Conservation (phyloP, 2,888 invertebrate genomes). For the Caenorhabditis sp. region DNA sequence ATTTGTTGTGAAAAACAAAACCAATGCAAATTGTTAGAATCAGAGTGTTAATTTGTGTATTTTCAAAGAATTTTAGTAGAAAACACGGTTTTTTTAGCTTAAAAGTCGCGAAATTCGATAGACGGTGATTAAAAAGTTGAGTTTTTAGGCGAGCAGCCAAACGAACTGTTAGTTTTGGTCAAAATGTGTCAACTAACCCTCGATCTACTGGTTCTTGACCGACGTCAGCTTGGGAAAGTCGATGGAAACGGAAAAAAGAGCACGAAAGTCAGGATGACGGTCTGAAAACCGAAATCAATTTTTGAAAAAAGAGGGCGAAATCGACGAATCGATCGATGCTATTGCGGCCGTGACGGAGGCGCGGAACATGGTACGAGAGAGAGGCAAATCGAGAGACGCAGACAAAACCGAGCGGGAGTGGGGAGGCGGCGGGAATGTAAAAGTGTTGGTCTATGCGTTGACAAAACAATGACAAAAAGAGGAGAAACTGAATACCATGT, state of each 20-base stretch:
- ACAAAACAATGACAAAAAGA: slow-evolving; percentile 58
- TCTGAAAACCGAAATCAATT: slow-evolving; percentile 28
- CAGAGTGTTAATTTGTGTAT: no score
- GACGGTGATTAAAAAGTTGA: no score
- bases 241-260: slow-evolving; percentile 27
- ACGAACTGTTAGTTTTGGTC: background rate
- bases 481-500: slow-evolving; percentile 60
- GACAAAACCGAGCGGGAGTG: slow-evolving; percentile 44
- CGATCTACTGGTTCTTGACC: slow-evolving; percentile 20
- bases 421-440: slow-evolving; percentile 45
- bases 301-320: slow-evolving; percentile 1
- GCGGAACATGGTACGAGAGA: slow-evolving; percentile 48
- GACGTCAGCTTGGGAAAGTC: slow-evolving; percentile 43
- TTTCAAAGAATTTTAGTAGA: no score
- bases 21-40: no score
- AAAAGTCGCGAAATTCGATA: no score
- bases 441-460: slow-evolving; percentile 52
- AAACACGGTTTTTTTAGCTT: no score
- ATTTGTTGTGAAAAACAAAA: no score
- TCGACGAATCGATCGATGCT: slow-evolving; percentile 19
- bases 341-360: slow-evolving; percentile 29
- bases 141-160: no score
- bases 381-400: slow-evolving; percentile 40
- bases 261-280: slow-evolving; percentile 34
- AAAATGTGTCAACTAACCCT: slow-evolving; percentile 22